A percentile compares a stretch with the other conserved stretches of the same genome.
Evolutionary conservation across 2,113 vertebrate species (phyloP).

Genomic region (Telmatochromis sp.): DNA sequence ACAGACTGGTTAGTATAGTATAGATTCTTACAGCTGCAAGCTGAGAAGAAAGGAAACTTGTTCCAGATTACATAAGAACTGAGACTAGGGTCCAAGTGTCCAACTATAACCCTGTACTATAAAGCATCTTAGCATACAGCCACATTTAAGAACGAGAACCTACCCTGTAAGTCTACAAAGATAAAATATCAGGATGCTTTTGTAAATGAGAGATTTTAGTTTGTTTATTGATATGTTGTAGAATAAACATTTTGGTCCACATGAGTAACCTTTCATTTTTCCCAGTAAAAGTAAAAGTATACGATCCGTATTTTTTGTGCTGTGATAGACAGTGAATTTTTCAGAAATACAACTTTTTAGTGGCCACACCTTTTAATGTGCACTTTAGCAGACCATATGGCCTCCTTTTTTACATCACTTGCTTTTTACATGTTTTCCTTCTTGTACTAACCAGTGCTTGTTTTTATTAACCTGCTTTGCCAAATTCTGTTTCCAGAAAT

Average conservation of each 20-base stretch:
- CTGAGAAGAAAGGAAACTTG: neutral
- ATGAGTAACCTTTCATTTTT: neutral
- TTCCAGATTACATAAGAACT: neutral
- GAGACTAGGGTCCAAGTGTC: neutral
- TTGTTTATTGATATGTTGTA: neutral
- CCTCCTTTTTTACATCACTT: neutral
- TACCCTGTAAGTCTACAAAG: neutral
- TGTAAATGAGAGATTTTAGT: neutral
- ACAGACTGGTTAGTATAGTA: neutral
- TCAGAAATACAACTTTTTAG: neutral
- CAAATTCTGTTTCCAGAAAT: constrained; percentile 72
- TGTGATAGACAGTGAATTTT: neutral
- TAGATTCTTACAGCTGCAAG: neutral
- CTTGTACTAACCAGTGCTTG: neutral
- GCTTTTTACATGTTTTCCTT: neutral
- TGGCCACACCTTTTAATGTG: neutral
- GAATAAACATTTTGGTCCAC: neutral
- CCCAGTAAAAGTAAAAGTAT: neutral
- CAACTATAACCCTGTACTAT: neutral
- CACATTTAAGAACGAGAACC: neutral
- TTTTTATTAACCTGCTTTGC: neutral
- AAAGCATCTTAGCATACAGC: neutral
- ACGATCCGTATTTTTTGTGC: neutral
- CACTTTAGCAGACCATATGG: neutral
- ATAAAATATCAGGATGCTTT: neutral